Conservation (phyloP, 1,140 invertebrate genomes). For the Sarcophaga peregrina region DNA sequence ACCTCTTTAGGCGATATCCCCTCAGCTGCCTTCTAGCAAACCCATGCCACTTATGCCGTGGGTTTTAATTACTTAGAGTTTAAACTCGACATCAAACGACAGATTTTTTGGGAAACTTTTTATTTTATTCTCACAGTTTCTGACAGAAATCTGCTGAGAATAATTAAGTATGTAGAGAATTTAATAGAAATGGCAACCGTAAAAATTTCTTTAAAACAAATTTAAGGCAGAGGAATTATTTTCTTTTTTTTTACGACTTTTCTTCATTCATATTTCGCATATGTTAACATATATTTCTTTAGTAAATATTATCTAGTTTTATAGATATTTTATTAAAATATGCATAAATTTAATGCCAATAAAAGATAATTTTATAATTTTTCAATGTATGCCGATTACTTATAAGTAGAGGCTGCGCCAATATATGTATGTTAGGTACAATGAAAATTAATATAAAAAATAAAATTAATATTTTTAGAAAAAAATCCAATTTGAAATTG, state of each 20-base stretch:
- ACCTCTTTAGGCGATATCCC: too few species aligned
- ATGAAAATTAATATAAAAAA: not conserved
- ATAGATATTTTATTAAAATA: conserved; percentile 21
- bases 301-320: conserved; percentile 14
- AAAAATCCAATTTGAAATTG: not conserved
- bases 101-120: too few species aligned
- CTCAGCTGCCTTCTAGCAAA: too few species aligned
- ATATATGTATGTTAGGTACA: not conserved
- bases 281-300: conserved; percentile 9
- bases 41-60: too few species aligned
- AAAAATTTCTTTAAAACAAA: not conserved
- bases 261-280: not conserved
- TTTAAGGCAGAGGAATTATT: not conserved
- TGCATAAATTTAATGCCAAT: conserved; percentile 22
- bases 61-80: too few species aligned
- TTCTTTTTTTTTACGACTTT: not conserved
- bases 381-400: not conserved
- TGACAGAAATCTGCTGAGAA: too few species aligned
- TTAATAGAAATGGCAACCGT: not conserved
- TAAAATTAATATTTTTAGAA: not conserved
- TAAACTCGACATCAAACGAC: too few species aligned
- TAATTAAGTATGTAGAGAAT: too few species aligned
- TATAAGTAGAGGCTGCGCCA: too few species aligned
- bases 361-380: conserved; percentile 25
- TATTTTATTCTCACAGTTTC: too few species aligned